Conservation (phyloP, 2,888 invertebrate genomes). For the Agrochola lota region DNA sequence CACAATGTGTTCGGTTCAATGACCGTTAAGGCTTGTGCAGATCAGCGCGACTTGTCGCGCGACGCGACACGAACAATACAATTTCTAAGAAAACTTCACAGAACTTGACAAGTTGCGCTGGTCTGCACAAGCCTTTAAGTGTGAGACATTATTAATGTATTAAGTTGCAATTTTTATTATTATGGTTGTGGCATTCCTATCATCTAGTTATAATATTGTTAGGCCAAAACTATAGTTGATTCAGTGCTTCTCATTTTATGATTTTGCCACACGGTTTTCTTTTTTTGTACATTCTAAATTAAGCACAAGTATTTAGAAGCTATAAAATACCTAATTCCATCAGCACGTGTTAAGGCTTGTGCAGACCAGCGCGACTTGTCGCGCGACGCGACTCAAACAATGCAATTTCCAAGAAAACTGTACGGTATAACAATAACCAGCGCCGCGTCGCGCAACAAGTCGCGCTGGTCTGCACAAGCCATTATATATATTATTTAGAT, state of each 20-base stretch:
- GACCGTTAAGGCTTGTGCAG: too few relatives aligned
- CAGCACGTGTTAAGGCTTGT: background rate
- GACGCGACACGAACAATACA: too few relatives aligned
- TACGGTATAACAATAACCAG: too few relatives aligned
- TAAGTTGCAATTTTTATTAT: slow-evolving; percentile 1
- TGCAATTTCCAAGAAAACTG: too few relatives aligned
- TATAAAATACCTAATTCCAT: background rate
- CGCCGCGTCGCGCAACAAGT: too few relatives aligned
- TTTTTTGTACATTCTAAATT: background rate
- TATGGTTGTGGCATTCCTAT: background rate
- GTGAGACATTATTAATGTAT: background rate
- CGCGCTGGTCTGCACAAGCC: too few relatives aligned
- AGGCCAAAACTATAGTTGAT: background rate
- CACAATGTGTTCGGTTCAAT: slow-evolving; percentile 27
- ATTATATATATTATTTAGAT: background rate
- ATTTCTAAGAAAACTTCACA: too few relatives aligned
- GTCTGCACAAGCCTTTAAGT: too few relatives aligned
- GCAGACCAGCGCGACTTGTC: too few relatives aligned
- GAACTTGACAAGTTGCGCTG: too few relatives aligned
- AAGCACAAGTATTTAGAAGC: background rate
- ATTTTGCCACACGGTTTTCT: background rate
- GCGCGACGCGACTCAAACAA: too few relatives aligned
- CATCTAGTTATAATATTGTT: background rate
- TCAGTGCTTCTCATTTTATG: background rate
- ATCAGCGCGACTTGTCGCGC: too few relatives aligned